Conservation (phyloP, 2,888 invertebrate species). For the Pristionchus maxplancki region DNA sequence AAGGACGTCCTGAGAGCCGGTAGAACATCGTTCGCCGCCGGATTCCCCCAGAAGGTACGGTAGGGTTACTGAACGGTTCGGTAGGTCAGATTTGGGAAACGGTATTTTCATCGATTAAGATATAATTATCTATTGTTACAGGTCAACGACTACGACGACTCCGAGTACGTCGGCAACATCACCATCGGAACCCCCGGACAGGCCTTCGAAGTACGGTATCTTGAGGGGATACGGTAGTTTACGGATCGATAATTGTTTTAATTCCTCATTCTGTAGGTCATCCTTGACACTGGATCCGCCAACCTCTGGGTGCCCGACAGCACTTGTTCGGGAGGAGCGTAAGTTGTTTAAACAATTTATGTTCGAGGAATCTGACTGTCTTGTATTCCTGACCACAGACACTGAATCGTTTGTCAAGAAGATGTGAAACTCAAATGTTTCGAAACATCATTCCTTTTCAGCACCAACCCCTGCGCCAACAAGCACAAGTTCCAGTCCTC, state of each 20-base stretch:
- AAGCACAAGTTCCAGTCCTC: conserved; percentile 89
- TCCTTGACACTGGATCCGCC: conserved; percentile 69
- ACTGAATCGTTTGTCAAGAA: too few relatives aligned
- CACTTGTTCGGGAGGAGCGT: conserved; percentile 49
- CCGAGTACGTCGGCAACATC: conserved; percentile 41
- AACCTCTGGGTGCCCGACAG: conserved; percentile 69
- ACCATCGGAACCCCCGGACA: conserved; percentile 40
- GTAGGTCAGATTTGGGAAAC: background rate
- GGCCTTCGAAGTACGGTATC: conserved; percentile 2
- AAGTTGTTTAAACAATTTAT: too few relatives aligned
- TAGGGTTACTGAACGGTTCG: background rate
- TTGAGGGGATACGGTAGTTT: too few relatives aligned
- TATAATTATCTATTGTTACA: background rate
- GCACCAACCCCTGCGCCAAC: conserved; percentile 54
- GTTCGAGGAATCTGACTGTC: too few relatives aligned
- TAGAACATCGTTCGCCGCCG: background rate
- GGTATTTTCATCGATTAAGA: background rate
- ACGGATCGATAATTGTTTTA: background rate
- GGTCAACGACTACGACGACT: conserved; percentile 39
- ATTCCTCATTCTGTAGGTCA: conserved; percentile 53
- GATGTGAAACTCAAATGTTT: too few relatives aligned
- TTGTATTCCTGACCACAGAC: background rate
- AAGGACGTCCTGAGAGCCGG: background rate
- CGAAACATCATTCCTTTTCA: too few relatives aligned
- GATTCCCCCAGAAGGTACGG: conserved; percentile 38